A percentile compares a stretch with the other conserved stretches of the same genome.
Evolutionary conservation across 2,888 invertebrate species (phyloP).

Genomic region (Rhagonycha fulva): DNA sequence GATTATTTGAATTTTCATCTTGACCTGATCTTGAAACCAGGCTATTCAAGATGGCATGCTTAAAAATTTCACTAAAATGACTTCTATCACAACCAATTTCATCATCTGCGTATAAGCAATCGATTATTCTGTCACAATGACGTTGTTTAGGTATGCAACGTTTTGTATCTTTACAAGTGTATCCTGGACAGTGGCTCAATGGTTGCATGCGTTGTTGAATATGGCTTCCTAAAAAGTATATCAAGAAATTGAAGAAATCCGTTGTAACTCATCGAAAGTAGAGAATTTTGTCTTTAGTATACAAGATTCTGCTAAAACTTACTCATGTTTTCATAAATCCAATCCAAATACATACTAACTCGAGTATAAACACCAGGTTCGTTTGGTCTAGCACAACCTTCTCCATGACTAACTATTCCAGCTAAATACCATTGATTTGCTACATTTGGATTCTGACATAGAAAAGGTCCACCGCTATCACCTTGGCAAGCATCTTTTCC

Average conservation of each 20-base stretch:
- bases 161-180: conserved; percentile 66
- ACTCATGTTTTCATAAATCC: conserved; percentile 71
- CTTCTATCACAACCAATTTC: conserved; percentile 66
- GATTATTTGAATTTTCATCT: background rate
- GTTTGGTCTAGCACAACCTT: conserved; percentile 79
- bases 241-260: background rate
- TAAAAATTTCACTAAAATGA: conserved; percentile 37
- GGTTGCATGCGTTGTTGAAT: conserved; percentile 59
- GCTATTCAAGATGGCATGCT: conserved; percentile 38
- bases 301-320: conserved; percentile 42
- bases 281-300: background rate
- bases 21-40: conserved; percentile 20
- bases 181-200: conserved; percentile 71
- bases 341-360: conserved; percentile 73
- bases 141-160: conserved; percentile 69
- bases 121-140: conserved; percentile 73
- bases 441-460: conserved; percentile 73
- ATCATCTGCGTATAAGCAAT: conserved; percentile 82
- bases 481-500: conserved; percentile 86
- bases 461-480: conserved; percentile 83
- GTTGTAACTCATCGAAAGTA: too few relatives aligned
- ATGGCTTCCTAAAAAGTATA: conserved; percentile 55
- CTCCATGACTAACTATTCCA: conserved; percentile 85
- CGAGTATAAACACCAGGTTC: conserved; percentile 85
- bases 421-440: conserved; percentile 77